A percentile compares a stretch with the other conserved stretches of the same genome.
These are phyloP conservation scores for Pavo muticus DNA, from an alignment of 2,113 vertebrate genomes.

Conservation along the genomic window DNA sequence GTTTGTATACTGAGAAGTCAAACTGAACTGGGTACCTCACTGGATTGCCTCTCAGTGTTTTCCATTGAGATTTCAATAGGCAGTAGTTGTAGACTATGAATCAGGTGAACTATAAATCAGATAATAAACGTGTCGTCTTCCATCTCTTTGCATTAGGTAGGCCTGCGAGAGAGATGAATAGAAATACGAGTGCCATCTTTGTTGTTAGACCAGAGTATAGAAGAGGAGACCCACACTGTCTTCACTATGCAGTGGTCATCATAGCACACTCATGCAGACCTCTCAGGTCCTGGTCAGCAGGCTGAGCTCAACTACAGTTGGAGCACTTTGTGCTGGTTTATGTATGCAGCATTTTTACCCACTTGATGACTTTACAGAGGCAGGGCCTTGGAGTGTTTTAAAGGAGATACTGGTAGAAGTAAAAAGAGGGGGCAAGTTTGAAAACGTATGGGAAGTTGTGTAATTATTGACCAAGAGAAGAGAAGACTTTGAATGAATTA, in stretches of 20 bases:
- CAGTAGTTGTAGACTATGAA: neutral
- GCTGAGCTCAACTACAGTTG: neutral
- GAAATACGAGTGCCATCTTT: neutral
- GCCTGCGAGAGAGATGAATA: neutral
- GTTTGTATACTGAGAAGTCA: neutral
- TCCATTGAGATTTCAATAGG: neutral
- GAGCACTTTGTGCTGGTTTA: neutral
- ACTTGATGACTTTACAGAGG: neutral
- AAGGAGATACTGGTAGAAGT: neutral
- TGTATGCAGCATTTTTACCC: neutral
- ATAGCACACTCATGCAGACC: neutral
- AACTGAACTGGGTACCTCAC: neutral
- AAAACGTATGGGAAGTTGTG: neutral
- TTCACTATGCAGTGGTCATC: neutral
- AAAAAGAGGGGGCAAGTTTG: neutral
- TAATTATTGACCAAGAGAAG: neutral
- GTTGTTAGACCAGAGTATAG: neutral
- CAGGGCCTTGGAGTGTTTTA: neutral
- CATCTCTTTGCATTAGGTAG: neutral
- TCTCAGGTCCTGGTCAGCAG: neutral
- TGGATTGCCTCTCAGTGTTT: neutral
- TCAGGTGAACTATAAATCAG: fast-evolving
- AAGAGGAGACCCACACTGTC: neutral
- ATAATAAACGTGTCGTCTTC: neutral
- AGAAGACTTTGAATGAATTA: neutral